Base-by-base conservation (phyloP, 2,797 vertebrate species). In the Scarus forsteni region DNA sequence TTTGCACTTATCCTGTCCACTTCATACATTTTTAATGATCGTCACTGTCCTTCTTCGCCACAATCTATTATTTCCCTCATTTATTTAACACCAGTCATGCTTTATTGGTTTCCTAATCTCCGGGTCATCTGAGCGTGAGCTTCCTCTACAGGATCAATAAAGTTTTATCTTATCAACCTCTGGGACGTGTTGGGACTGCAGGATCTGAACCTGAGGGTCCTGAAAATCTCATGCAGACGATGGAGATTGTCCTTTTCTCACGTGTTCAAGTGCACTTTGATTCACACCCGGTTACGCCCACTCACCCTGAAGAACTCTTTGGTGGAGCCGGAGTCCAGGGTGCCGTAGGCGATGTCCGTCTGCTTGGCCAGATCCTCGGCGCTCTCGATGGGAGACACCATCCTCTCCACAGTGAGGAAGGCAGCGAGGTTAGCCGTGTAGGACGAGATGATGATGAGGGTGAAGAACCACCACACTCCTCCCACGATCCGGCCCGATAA, bases 381-480 rank as follows among this genome's bases (percentile, higher is more conserved):
- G 8, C 94, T 95, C 91, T 95, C 94, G 3, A 95, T 95, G 71
- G 94, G 94, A 0, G 98, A 99, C 64, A 99, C 98, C 98, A 99
- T 99, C 89, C 98, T 87, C 93, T 99, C 98, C 83, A 99, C 98
- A 0, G 98, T 99, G 88, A 99, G 96, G 94, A 99, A 99, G 81
- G 98, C 98, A 10, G 98, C 98, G 85, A 99, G 93, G 89, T 99
- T 99, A 64, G 98, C 98, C 55, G 98, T 99, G 72, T 99, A 99
- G 62, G 98, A 99, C 5, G 98, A 99, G 91, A 99, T 99, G 88
- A 99, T 99, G 93, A 99, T 99, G 88, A 99, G 97, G 0, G 98
- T 99, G 92, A 99, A 99, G 96, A 99, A 99, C 98, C 98, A 99
- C 98, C 98, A 99, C 57, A 99, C 98, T 40, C 98, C 98, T 77